Base-by-base conservation (phyloP, 2,797 vertebrate genomes). In the Acropternis orthonyx region DNA sequence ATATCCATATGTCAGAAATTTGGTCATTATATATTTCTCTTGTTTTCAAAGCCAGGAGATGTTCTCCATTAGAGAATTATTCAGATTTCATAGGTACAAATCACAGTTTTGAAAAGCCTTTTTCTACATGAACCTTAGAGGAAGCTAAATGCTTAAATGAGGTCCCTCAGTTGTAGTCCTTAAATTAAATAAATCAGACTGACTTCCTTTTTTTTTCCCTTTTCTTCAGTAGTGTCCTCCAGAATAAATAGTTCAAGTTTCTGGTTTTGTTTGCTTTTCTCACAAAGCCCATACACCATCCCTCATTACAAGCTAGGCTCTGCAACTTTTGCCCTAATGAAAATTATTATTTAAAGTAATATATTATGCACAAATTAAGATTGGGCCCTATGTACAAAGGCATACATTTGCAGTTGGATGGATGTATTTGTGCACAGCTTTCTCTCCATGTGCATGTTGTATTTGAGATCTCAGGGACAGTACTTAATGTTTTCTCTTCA, bases 151-250 rank as follows among this genome's bases (percentile, higher is more conserved):
- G 55, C 39, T 82, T 66, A 68, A 91, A 85, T 73, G 44, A 55
- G 14, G 17, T 79, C 26, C 20, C 51, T 69, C 26, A 19, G 16
- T 5, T 76, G 11, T n/a, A 69, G 55, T 44, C 48, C 48, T 91
- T 87, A 63, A 73, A 94, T 91, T 79, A 91, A 92, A 76, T 69
- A 91, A 93, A 87, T 79, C 69, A 92, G 39, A 81, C 1, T 17
- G 2, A 9, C 1, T 22, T 24, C 1, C 21, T 15, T 43, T 30
- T 58, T 1, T 14, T 37, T 22, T 18, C 10, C 5, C 13, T 44
- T 58, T 48, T 48, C 15, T 21, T 44, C 9, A 48, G 26, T 23
- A 36, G 9, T 49, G 3, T 30, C 28, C 20, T 67, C 23, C 26
- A 61, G 68, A 79, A 63, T 5, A 79, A 19, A 56, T 12, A 59